A percentile compares a stretch with the other conserved stretches of the same genome.
Evolutionary conservation across 2,113 vertebrate species (phyloP).

Genomic region (Caracal caracal): DNA sequence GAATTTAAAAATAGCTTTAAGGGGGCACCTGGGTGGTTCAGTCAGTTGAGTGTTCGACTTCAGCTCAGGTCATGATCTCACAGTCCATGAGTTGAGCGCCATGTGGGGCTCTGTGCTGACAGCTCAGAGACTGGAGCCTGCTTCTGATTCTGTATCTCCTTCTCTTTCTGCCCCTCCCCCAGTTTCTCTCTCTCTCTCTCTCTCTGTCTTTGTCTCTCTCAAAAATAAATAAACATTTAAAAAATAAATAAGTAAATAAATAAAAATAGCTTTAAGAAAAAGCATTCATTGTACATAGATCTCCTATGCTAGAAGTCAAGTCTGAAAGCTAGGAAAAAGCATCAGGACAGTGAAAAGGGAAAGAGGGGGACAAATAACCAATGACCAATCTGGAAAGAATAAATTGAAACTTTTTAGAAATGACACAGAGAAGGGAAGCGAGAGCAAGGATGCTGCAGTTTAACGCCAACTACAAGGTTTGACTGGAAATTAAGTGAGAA

Average conservation of each 20-base stretch:
- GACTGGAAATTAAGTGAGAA: neutral
- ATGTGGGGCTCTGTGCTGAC: no score
- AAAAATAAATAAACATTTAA: no score
- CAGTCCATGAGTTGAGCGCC: no score
- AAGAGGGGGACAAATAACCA: neutral
- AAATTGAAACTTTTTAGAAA: neutral
- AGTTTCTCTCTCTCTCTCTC: no score
- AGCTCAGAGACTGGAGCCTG: no score
- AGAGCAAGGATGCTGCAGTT: neutral
- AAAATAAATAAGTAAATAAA: no score
- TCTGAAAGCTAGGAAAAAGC: neutral
- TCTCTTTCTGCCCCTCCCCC: no score
- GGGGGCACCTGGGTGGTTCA: no score
- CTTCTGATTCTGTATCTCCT: no score
- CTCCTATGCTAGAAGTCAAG: neutral
- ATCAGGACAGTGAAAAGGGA: neutral
- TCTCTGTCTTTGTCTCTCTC: no score
- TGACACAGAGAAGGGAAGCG: neutral
- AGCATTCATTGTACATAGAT: neutral
- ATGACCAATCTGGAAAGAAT: neutral
- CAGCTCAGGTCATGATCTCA: no score
- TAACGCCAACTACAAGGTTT: neutral
- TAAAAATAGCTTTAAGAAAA: conserved; percentile 56
- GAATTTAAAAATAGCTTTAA: conserved; percentile 56
- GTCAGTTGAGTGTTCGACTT: no score